Conservation (phyloP, 1,140 invertebrate species). For the Diachasma alloeum region DNA sequence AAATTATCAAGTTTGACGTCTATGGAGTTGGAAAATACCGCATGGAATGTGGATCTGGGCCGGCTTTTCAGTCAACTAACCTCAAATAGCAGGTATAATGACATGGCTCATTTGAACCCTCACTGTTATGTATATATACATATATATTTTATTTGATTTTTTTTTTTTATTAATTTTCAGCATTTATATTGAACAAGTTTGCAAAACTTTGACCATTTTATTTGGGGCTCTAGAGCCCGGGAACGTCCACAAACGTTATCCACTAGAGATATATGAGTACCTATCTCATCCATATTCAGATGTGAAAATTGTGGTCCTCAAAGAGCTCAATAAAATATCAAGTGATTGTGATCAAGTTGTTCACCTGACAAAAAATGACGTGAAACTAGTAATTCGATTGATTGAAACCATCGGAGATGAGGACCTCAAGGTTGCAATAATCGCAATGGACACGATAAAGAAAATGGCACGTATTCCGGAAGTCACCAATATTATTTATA, state of each 20-base stretch:
- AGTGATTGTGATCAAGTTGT: slow-evolving; percentile 47
- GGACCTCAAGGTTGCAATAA: slow-evolving; percentile 69
- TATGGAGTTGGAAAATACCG: slow-evolving; percentile 42
- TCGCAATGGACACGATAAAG: slow-evolving; percentile 68
- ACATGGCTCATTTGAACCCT: slow-evolving; percentile 31
- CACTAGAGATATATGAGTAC: slow-evolving; percentile 50
- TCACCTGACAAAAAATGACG: slow-evolving; percentile 62
- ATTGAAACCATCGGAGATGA: slow-evolving; percentile 68
- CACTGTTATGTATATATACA: too few species aligned
- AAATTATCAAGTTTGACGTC: slow-evolving; percentile 40
- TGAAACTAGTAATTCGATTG: slow-evolving; percentile 65
- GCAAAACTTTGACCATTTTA: slow-evolving; percentile 58
- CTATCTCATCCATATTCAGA: slow-evolving; percentile 53
- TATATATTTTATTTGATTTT: too few species aligned
- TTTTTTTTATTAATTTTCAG: slow-evolving; percentile 53
- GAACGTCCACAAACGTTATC: slow-evolving; percentile 56
- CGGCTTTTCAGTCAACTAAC: slow-evolving; percentile 53
- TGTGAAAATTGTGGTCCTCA: slow-evolving; percentile 53
- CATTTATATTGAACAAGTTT: slow-evolving; percentile 56
- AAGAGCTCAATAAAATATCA: slow-evolving; percentile 58
- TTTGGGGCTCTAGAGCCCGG: slow-evolving; percentile 53
- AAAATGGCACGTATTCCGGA: slow-evolving; percentile 58
- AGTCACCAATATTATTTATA: slow-evolving; percentile 56
- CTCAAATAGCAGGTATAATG: slow-evolving; percentile 57
- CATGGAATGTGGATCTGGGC: slow-evolving; percentile 43